Conservation (phyloP, 2,113 vertebrate species). For the Rhinoptilus africanus region DNA sequence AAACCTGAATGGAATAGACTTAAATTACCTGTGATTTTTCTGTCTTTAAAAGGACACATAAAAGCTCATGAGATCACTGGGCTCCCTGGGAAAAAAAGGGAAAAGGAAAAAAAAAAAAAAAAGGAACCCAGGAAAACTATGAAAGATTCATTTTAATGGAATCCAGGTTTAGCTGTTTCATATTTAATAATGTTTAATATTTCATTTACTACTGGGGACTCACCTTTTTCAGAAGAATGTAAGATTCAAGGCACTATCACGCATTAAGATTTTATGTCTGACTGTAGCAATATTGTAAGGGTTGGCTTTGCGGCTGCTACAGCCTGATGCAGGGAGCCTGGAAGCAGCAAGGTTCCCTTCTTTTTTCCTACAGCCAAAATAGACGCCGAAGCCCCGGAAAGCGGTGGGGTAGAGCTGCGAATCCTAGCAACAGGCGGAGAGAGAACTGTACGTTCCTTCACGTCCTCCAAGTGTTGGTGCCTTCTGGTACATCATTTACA, state of each 20-base stretch:
- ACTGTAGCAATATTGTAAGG: constrained; percentile 23
- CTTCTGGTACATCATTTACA: constrained; percentile 20
- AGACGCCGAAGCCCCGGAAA: constrained; percentile 2
- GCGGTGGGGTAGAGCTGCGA: constrained; percentile 30
- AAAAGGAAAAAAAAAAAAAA: background rate
- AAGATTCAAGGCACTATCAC: constrained; percentile 27
- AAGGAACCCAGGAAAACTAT: constrained; percentile 26
- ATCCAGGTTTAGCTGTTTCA: constrained; percentile 68
- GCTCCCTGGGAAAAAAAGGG: background rate
- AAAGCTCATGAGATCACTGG: constrained; percentile 1
- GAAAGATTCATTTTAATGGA: constrained; percentile 72
- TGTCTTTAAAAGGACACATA: constrained; percentile 44
- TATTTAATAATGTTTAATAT: constrained; percentile 72
- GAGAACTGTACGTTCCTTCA: constrained; percentile 37
- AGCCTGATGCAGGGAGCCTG: background rate
- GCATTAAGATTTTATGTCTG: constrained; percentile 67
- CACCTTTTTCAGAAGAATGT: constrained; percentile 59
- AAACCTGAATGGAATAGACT: constrained; percentile 41
- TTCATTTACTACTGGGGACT: constrained; percentile 71
- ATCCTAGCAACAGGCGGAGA: constrained; percentile 46
- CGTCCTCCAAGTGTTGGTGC: constrained; percentile 41
- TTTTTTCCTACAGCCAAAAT: constrained; percentile 20
- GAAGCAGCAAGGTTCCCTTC: constrained; percentile 4
- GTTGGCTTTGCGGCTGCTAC: background rate
- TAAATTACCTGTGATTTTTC: constrained; percentile 52